Conservation (phyloP, 2,797 vertebrate genomes). For the Orientallactaga sibirica region DNA sequence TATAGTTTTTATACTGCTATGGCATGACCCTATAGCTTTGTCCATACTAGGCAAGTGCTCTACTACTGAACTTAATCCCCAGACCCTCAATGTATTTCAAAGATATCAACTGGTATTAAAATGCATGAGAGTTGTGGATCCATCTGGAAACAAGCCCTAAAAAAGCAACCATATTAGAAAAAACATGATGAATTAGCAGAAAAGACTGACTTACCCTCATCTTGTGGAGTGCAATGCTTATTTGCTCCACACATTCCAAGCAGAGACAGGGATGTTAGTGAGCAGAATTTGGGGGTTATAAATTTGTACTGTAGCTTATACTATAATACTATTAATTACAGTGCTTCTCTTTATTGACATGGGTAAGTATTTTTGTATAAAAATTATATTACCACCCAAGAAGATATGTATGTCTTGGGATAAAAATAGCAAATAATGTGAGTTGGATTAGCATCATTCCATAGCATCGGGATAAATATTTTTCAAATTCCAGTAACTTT, state of each 20-base stretch:
- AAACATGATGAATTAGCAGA: not conserved
- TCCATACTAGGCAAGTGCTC: not conserved
- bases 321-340: not conserved
- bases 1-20: not conserved
- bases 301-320: not conserved
- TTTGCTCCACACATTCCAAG: not conserved
- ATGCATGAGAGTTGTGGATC: constrained; percentile 31
- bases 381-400: not conserved
- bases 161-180: constrained; percentile 34
- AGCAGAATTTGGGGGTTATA: not conserved
- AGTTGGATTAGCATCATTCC: not conserved
- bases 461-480: not conserved
- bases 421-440: not conserved
- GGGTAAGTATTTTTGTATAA: not conserved
- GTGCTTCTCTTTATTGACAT: not conserved
- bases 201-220: not conserved
- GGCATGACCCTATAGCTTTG: not conserved
- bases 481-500: constrained; percentile 2
- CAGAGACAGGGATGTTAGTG: not conserved
- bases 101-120: constrained; percentile 41
- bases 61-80: not conserved
- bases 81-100: constrained; percentile 16
- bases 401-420: not conserved
- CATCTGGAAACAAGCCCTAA: not conserved
- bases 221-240: not conserved